These are phyloP conservation scores for Tetragnatha versicolor DNA, from an alignment of 1,140 invertebrate species.

Conservation along the genomic window DNA sequence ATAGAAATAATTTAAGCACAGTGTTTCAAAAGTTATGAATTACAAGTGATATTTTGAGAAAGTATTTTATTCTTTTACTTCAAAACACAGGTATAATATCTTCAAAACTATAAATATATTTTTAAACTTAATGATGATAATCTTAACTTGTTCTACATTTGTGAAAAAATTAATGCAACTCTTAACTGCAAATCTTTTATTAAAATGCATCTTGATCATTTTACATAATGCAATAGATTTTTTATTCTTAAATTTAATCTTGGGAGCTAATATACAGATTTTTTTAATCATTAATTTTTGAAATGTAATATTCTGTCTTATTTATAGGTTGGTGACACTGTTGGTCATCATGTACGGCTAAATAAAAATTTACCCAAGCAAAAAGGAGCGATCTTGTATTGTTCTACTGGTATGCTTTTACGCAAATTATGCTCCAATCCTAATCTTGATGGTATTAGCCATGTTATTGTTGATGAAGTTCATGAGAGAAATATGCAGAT, in stretches of 20 bases:
- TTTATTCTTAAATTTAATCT: too few relatives aligned
- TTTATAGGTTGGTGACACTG: constrained; percentile 77
- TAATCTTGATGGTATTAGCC: constrained; percentile 75
- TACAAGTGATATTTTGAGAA: too few relatives aligned
- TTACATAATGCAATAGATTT: too few relatives aligned
- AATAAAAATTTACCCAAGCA: constrained; percentile 62
- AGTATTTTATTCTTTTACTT: not conserved
- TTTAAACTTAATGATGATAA: too few relatives aligned
- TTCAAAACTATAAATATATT: too few relatives aligned
- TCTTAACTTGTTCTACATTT: too few relatives aligned
- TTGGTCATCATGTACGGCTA: constrained; percentile 83
- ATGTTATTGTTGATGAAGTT: constrained; percentile 91
- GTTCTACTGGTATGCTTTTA: constrained; percentile 77
- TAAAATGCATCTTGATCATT: too few relatives aligned
- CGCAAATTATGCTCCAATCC: constrained; percentile 72
- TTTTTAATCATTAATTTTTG: too few relatives aligned
- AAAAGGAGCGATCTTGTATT: constrained; percentile 79
- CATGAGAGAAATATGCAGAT: constrained; percentile 95
- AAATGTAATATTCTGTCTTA: not conserved
- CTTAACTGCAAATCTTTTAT: too few relatives aligned
- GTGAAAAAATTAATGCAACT: too few relatives aligned
- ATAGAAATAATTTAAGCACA: not conserved
- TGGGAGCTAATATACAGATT: too few relatives aligned
- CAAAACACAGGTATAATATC: not conserved
- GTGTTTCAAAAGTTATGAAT: too few relatives aligned